Conservation (phyloP, 2,797 vertebrate genomes). For the Gobionotothen gibberifrons region DNA sequence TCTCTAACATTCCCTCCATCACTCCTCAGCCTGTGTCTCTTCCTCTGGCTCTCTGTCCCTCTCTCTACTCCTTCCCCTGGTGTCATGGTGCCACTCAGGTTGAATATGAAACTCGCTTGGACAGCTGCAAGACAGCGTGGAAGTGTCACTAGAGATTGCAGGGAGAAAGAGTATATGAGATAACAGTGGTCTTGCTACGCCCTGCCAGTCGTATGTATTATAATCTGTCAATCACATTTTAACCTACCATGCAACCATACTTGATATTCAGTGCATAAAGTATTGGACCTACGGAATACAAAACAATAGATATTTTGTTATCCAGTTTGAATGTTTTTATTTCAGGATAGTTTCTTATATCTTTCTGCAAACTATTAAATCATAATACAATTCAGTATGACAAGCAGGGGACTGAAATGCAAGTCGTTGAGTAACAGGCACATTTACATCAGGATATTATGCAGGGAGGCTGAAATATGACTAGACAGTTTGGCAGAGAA, state of each 20-base stretch:
- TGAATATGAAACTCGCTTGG: slow-evolving; percentile 48
- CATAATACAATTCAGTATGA: background rate
- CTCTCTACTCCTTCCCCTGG: background rate
- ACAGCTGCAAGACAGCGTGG: slow-evolving; percentile 42
- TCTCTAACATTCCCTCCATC: slow-evolving; percentile 34
- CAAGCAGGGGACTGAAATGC: background rate
- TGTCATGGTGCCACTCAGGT: slow-evolving; percentile 25
- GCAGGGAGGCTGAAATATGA: background rate
- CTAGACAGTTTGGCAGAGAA: background rate
- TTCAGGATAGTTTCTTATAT: background rate
- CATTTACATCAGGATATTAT: background rate
- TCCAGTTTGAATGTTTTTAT: background rate
- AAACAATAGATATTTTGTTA: background rate
- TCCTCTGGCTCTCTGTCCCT: slow-evolving; percentile 2
- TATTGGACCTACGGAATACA: slow-evolving; percentile 2
- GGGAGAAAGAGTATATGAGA: slow-evolving; percentile 58
- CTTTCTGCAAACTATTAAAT: background rate
- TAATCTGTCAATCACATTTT: slow-evolving; percentile 69
- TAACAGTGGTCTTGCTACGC: slow-evolving; percentile 59
- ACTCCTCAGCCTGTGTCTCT: slow-evolving; percentile 23
- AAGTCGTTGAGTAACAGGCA: background rate
- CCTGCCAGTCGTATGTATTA: slow-evolving; percentile 67
- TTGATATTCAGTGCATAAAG: slow-evolving; percentile 33
- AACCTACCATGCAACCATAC: slow-evolving; percentile 34
- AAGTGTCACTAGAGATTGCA: slow-evolving; percentile 52